Conservation (phyloP, 1,140 invertebrate species). For the Dendroctonus ponderosae region DNA sequence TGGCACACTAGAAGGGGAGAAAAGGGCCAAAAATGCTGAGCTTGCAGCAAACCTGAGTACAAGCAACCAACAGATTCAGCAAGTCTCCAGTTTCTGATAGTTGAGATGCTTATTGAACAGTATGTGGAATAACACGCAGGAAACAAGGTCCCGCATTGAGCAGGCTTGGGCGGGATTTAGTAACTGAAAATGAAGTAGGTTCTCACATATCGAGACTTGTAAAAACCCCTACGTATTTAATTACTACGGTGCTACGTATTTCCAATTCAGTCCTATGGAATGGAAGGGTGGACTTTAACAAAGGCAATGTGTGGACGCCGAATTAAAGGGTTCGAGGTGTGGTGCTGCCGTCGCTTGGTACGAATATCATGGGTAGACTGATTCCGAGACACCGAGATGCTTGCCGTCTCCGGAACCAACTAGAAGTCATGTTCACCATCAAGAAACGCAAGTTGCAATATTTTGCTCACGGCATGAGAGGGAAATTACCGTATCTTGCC, state of each 20-base stretch:
- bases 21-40: conserved; percentile 1
- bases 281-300: background rate
- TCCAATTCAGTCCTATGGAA: background rate
- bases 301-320: conserved; percentile 3
- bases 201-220: too few relatives aligned
- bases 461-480: too few relatives aligned
- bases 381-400: too few relatives aligned
- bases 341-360: background rate
- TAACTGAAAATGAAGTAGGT: too few relatives aligned
- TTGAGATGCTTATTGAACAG: background rate
- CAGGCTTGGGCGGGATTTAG: background rate
- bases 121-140: background rate
- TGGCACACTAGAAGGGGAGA: too few relatives aligned
- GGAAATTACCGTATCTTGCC: too few relatives aligned
- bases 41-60: background rate
- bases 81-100: conserved; percentile 1
- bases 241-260: too few relatives aligned
- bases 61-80: conserved; percentile 3
- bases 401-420: too few relatives aligned
- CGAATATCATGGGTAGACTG: background rate
- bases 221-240: too few relatives aligned
- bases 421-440: background rate
- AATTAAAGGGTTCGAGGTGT: background rate
- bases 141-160: background rate
- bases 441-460: background rate